Base-by-base conservation (phyloP, 2,797 vertebrate species). In the Crocodylus rhombifer region DNA sequence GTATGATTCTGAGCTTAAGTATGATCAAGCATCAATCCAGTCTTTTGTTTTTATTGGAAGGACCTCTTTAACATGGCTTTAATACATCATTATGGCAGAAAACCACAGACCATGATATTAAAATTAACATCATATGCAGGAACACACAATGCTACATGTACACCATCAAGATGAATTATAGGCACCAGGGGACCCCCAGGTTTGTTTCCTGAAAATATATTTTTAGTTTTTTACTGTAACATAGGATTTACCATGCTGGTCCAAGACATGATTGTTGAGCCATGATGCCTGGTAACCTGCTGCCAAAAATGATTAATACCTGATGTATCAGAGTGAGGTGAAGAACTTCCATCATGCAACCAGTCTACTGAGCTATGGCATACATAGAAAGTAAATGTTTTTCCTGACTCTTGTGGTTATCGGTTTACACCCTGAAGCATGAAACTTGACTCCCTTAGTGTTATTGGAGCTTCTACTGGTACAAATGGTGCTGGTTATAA, bases 391-490 rank as follows among this genome's bases (percentile, higher is more conserved):
- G 67, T 9, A 42, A 61, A 3, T 51, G 6, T 55, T 33, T 81
- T 62, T 78, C n/a, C 76, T n/a, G 51, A 5, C 9, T 6, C n/a
- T 77, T 73, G 26, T 3, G 21, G 18, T 51, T 60, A 28, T 57
- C 62, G 57, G n/a, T 33, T 71, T 80, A 30, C 18, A 74, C 65
- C 25, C 16, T 58, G 71, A 77, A 88, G 57, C 36, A 61, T 18
- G 56, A 81, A 42, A 36, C 13, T 3, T 30, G 60, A 58, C n/a
- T 61, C 60, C 36, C 14, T 9, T 3, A 14, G 60, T 51, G n/a
- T 89, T 82, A 0, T 0, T 57, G 86, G 36, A 36, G 20, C 73
- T 78, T 55, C 18, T 69, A 25, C 0, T 7, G 62, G 61, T 20
- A 42, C 84, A 36, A 42, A 8, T 9, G 21, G 61, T 57, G 28